These are phyloP conservation scores for Tupaia chinensis DNA, from an alignment of 2,113 vertebrate species.

Conservation along the genomic window DNA sequence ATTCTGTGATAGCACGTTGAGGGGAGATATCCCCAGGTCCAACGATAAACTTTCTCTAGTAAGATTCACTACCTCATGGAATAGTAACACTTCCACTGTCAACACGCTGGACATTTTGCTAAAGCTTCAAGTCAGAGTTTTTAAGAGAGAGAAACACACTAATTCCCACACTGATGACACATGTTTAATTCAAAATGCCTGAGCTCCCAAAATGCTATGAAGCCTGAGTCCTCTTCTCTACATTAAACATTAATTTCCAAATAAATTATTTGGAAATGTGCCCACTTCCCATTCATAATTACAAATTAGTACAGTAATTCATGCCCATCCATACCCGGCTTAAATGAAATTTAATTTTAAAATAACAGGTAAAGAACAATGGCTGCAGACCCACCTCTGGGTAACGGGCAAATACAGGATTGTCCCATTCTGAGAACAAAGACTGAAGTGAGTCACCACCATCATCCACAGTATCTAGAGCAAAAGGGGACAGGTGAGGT, in stretches of 20 bases:
- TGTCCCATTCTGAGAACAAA: constrained; percentile 94
- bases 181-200: constrained; percentile 43
- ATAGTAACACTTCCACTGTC: neutral
- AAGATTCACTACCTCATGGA: neutral
- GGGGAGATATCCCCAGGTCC: neutral
- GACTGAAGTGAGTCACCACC: constrained; percentile 86
- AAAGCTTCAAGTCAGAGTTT: constrained; percentile 37
- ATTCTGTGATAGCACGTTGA: neutral
- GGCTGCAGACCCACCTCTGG: constrained; percentile 88
- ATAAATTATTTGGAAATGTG: constrained; percentile 30
- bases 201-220: constrained; percentile 8
- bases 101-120: neutral
- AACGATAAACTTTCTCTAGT: neutral
- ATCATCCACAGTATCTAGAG: constrained; percentile 79
- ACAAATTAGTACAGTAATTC: constrained; percentile 33
- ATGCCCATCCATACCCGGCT: neutral
- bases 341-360: constrained; percentile 58
- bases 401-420: constrained; percentile 94
- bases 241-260: constrained; percentile 47
- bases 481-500: constrained; percentile 54
- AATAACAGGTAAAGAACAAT: constrained; percentile 15
- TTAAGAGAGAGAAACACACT: neutral
- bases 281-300: constrained; percentile 49
- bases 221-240: constrained; percentile 20
- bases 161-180: neutral